Evolutionary conservation across 2,113 vertebrate species (phyloP), one percentile per base, ranked within the genome.

Genomic region (Corythaeola cristata): DNA sequence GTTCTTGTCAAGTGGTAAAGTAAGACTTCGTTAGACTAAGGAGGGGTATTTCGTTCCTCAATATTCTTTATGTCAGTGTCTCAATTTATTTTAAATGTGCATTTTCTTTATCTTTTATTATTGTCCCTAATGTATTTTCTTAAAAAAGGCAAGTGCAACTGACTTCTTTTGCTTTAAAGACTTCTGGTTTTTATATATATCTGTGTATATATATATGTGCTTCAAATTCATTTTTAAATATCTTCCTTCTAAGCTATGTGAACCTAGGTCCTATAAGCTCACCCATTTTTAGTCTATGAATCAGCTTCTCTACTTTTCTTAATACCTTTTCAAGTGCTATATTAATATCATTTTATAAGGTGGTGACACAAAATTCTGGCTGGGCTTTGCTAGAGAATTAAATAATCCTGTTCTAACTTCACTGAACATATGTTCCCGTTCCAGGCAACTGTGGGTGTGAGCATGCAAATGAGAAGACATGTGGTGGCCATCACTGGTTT

Each of bases 311-410:
- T 90, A 23, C 73, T 91, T 96, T 96, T 78, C 85, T 77, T 97
- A 97, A 96, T 93, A 87, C 77, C 47, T 83, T 95, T 97, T 97
- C 95, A 96, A 96, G 91, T 85, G 76, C 93, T 96, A 69, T 92
- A 96, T 97, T 97, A 95, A 73, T 97, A 93, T 89, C 47, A 78
- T 93, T 97, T 97, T 96, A 91, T 95, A 94, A 97, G 93, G 88
- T 96, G 96, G 68, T 94, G 89, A 97, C 95, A 77, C 72, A 81
- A 58, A 74, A 93, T 96, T 96, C 77, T 84, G 85, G 63, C 89
- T 79, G 59, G 91, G 55, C 88, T 98, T 98, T 83, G 28, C 74
- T 37, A 24, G 73, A 69, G 84, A 90, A 89, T 91, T 77, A 85
- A 89, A 90, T 96, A 94, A 97, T 96, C 88, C 81, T 55, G 44